Base-by-base conservation (phyloP, 2,797 vertebrate species). In the Emys orbicularis region DNA sequence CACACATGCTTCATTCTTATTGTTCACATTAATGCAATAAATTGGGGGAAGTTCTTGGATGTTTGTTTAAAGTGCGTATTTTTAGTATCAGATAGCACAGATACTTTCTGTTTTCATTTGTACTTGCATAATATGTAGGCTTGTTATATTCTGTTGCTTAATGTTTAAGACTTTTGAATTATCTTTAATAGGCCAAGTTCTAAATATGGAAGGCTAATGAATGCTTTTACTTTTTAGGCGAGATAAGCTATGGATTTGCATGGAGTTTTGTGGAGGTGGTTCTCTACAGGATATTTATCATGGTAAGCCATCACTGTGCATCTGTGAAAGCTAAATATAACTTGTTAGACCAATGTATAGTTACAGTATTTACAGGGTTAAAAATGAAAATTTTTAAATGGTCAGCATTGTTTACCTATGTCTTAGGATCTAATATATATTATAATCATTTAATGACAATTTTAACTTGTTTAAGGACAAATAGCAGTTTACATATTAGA, bases 211-310 rank as follows among this genome's bases (percentile, higher is more conserved):
- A 54, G 93, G 81, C 52, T 97, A 83, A 97, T 95, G 59, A 84
- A 92, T 95, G 82, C 65, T 68, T 89, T 98, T 83, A 92, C 53
- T 96, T 97, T 98, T 81, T 97, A 99, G 99, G 98, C 99, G 99
- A 98, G 99, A 99, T 98, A 99, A 99, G 97, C 98, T 99, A 90
- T 99, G 99, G 99, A 99, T 99, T 97, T 99, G 99, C 98, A 99
- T 99, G 99, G 99, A 99, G 96, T 99, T 99, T 97, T 99, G 99
- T 98, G 99, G 99, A 95, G 99, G 99, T 96, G 99, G 99, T 47
- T 99, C 99, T 91, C 98, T 99, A 92, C 99, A 99, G 97, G 99
- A 99, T 97, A 99, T 99, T 97, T 99, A 99, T 98, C 99, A 99
- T 44, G 98, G 99, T 99, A 98, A 85, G 98, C 95, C 31, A 90